These are phyloP conservation scores for Irena cyanogastra DNA, from an alignment of 2,113 vertebrate species.

Conservation along the genomic window DNA sequence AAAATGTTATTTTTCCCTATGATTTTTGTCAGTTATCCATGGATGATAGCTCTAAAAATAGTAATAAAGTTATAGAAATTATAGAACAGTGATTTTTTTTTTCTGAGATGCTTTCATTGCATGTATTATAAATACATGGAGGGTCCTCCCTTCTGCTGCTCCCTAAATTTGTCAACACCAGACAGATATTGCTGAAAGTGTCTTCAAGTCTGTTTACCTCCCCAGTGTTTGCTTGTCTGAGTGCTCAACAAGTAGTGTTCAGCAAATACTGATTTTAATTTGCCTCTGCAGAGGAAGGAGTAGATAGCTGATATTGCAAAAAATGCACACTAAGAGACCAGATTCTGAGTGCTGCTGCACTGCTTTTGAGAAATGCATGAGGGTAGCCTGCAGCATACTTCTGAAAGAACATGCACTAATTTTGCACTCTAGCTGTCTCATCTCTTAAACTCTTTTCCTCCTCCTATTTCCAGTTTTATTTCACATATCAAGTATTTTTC, in stretches of 20 bases:
- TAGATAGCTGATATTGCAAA: background rate
- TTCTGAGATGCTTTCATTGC: background rate
- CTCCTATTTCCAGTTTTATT: background rate
- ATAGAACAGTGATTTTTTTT: background rate
- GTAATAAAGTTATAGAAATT: background rate
- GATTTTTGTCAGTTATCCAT: background rate
- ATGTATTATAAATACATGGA: background rate
- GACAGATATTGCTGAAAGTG: background rate
- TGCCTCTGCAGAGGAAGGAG: background rate
- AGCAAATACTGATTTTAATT: background rate
- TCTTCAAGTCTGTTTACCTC: background rate
- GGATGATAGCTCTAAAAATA: background rate
- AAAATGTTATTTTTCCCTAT: background rate
- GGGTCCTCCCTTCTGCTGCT: fast-evolving
- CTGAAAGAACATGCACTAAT: background rate
- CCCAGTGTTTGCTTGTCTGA: background rate
- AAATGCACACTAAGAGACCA: background rate
- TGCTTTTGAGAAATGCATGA: background rate
- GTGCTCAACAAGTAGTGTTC: background rate
- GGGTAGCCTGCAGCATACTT: background rate
- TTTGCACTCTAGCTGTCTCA: background rate
- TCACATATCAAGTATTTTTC: background rate
- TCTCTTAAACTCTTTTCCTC: background rate
- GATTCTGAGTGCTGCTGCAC: background rate
- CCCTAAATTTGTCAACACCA: background rate